These are phyloP conservation scores for Pectinophora gossypiella DNA, from an alignment of 1,140 invertebrate genomes.

Conservation along the genomic window DNA sequence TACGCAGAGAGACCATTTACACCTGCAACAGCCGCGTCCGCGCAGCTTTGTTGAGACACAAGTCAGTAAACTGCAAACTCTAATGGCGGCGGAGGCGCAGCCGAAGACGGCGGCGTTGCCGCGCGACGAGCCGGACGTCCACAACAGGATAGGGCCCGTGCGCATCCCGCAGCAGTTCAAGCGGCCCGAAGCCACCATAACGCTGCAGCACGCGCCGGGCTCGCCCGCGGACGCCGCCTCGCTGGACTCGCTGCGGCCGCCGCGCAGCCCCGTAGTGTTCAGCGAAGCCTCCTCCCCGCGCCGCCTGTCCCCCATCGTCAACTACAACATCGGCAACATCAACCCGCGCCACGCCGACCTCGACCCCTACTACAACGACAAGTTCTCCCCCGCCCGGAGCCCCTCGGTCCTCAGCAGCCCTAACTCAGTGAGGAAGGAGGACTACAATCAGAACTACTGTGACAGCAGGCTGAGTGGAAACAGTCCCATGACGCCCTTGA, in stretches of 20 bases:
- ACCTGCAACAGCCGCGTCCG: constrained; percentile 44
- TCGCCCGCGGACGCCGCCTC: constrained; percentile 51
- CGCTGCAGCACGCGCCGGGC: constrained; percentile 23
- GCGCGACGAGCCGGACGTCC: constrained; percentile 44
- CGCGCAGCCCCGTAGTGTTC: constrained; percentile 59
- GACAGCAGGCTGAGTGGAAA: constrained; percentile 52
- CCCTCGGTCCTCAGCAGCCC: constrained; percentile 45
- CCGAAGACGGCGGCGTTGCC: constrained; percentile 38
- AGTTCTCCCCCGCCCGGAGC: constrained; percentile 44
- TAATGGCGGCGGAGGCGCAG: constrained; percentile 45
- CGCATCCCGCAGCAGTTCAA: constrained; percentile 62
- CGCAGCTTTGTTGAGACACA: constrained; percentile 69
- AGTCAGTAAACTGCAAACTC: constrained; percentile 64
- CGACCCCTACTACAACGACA: constrained; percentile 64
- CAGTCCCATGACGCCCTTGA: constrained; percentile 46
- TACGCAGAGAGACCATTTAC: constrained; percentile 32
- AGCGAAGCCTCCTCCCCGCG: constrained; percentile 62
- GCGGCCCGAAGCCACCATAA: constrained; percentile 39
- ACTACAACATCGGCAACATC: constrained; percentile 73
- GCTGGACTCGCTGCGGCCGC: constrained; percentile 50
- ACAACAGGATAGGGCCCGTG: constrained; percentile 50
- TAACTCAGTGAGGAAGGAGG: constrained; percentile 52
- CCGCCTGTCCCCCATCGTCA: constrained; percentile 66
- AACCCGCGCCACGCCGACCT: constrained; percentile 72
- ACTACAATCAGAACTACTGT: constrained; percentile 68